Conservation (phyloP, 53 echinoderm and acorn worm species). For the Antedon mediterranea region DNA sequence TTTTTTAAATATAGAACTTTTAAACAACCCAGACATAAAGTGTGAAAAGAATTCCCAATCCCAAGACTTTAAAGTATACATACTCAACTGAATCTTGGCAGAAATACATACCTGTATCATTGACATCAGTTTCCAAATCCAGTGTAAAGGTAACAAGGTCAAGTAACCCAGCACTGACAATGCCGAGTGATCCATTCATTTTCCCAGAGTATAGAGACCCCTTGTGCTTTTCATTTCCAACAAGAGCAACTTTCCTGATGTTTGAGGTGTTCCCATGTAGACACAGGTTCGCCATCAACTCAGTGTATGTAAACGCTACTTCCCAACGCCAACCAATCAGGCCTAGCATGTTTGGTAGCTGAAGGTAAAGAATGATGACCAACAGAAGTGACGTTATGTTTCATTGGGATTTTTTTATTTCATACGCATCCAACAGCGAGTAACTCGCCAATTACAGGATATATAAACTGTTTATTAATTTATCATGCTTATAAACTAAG, state of each 20-base stretch:
- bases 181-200: constrained; percentile 3
- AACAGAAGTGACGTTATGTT: too few relatives aligned
- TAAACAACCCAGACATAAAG: too few relatives aligned
- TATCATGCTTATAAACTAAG: too few relatives aligned
- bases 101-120: not conserved
- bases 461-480: too few relatives aligned
- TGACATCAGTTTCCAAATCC: not conserved
- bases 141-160: constrained; percentile 51
- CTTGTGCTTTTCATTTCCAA: constrained; percentile 56
- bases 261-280: constrained; percentile 73
- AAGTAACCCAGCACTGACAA: constrained; percentile 74
- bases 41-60: too few relatives aligned
- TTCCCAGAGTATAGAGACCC: constrained; percentile 25
- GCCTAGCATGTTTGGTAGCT: constrained; percentile 56
- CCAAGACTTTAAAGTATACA: too few relatives aligned
- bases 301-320: constrained; percentile 72
- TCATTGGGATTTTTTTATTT: too few relatives aligned
- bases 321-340: constrained; percentile 92
- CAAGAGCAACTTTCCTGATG: constrained; percentile 67
- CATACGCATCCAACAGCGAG: too few relatives aligned
- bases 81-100: too few relatives aligned
- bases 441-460: too few relatives aligned
- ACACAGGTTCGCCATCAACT: constrained; percentile 56
- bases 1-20: too few relatives aligned
- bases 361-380: not conserved